Evolutionary conservation across 2,888 invertebrate species (phyloP).

Genomic region (Platycheirus albimanus): DNA sequence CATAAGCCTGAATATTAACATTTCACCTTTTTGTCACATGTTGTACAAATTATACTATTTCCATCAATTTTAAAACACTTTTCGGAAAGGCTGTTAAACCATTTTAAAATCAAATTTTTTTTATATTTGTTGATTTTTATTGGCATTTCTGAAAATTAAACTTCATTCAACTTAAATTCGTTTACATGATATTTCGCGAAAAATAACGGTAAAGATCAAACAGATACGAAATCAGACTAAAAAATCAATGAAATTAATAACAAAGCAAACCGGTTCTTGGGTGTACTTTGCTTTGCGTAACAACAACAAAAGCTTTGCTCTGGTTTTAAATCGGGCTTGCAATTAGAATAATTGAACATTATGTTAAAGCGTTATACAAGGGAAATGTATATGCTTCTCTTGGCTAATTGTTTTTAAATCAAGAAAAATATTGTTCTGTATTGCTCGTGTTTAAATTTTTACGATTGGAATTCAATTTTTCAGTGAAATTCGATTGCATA

Average conservation of each 20-base stretch:
- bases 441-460: not conserved
- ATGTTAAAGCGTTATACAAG: constrained; percentile 2
- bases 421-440: not conserved
- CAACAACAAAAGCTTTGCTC: constrained; percentile 8
- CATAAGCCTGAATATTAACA: constrained; percentile 47
- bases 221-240: constrained; percentile 12
- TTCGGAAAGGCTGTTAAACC: no score
- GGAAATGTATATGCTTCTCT: not conserved
- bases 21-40: constrained; percentile 59
- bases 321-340: constrained; percentile 7
- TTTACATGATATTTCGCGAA: no score
- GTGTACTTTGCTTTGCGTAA: constrained; percentile 3
- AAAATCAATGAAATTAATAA: no score
- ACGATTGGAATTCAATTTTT: not conserved
- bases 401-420: not conserved
- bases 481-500: not conserved
- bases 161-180: no score
- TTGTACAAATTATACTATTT: constrained; percentile 48
- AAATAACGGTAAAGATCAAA: constrained; percentile 21
- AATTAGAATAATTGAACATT: not conserved
- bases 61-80: constrained; percentile 33
- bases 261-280: not conserved
- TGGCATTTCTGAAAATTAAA: no score
- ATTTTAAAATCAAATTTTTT: no score
- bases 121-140: no score